These are phyloP conservation scores for Pogona vitticeps DNA, from an alignment of 2,113 vertebrate species.

Conservation along the genomic window DNA sequence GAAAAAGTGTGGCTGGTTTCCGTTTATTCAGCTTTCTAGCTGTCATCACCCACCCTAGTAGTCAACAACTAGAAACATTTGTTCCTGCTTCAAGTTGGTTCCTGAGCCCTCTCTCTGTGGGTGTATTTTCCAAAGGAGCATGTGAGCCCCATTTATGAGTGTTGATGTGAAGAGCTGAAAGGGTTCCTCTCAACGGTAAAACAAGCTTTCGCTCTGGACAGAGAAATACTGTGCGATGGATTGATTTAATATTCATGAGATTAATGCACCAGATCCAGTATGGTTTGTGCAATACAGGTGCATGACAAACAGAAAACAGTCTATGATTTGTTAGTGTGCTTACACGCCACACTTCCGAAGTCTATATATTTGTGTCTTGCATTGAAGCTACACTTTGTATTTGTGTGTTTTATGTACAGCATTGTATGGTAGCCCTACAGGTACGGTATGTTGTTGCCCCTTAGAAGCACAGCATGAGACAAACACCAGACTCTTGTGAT, in stretches of 20 bases:
- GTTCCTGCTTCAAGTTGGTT: constrained; percentile 28
- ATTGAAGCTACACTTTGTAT: neutral
- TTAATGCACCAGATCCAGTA: neutral
- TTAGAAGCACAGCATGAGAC: neutral
- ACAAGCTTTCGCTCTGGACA: neutral
- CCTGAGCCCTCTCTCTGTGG: constrained; percentile 8
- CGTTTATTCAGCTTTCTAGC: neutral
- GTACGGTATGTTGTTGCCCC: neutral
- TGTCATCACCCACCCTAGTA: neutral
- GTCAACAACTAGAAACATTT: neutral
- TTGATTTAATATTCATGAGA: neutral
- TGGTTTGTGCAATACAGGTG: neutral
- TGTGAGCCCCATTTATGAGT: neutral
- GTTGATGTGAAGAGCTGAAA: neutral
- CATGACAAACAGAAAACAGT: neutral
- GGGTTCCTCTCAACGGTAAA: neutral
- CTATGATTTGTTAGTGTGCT: neutral
- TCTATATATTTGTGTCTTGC: neutral
- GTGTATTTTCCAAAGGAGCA: neutral
- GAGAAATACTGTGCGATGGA: neutral
- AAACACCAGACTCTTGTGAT: neutral
- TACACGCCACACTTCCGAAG: neutral
- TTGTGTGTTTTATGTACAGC: neutral
- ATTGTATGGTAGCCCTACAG: neutral
- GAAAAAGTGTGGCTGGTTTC: neutral